These are phyloP conservation scores for Drymodes brunneopygia DNA, from an alignment of 2,113 vertebrate genomes.

Conservation along the genomic window DNA sequence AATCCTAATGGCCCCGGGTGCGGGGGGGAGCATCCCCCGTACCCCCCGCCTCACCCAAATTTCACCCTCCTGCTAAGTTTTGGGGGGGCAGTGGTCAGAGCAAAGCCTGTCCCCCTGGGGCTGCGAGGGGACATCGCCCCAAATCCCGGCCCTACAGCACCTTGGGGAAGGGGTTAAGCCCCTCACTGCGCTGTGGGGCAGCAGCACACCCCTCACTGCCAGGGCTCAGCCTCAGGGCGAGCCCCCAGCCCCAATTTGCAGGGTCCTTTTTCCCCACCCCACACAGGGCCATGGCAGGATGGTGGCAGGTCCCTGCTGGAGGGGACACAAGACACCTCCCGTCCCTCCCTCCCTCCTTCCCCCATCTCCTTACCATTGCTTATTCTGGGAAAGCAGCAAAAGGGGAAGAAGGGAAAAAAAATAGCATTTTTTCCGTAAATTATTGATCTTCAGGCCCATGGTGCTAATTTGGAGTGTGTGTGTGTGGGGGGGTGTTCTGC, in stretches of 20 bases:
- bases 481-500: rapidly evolving
- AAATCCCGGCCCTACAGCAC: rapidly evolving
- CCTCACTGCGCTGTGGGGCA: neutral
- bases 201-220: rapidly evolving
- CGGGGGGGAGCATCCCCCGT: neutral
- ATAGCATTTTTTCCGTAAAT: rapidly evolving
- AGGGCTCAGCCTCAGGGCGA: neutral
- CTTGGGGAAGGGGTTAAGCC: neutral
- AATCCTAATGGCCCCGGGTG: neutral
- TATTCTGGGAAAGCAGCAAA: neutral
- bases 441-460: neutral
- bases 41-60: rapidly evolving
- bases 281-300: rapidly evolving
- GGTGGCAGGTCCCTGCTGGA: neutral
- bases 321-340: neutral
- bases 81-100: neutral
- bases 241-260: neutral
- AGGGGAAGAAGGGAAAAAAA: neutral
- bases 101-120: rapidly evolving
- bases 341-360: too few species aligned
- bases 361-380: neutral
- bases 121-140: neutral
- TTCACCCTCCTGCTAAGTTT: neutral
- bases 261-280: neutral
- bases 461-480: neutral